Conservation (phyloP, 23 tunicate species). For the Styela clava region DNA sequence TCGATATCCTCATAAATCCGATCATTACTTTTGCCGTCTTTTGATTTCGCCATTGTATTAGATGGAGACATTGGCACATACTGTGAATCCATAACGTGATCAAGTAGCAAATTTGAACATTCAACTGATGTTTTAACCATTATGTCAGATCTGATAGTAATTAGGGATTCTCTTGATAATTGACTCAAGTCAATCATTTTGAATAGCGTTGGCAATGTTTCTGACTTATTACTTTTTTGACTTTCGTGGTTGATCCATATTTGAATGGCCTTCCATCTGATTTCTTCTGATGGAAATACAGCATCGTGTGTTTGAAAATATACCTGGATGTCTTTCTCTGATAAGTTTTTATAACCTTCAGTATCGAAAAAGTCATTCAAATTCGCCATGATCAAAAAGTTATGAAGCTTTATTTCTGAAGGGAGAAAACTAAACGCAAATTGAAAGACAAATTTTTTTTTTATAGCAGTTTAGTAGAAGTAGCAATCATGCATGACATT, state of each 20-base stretch:
- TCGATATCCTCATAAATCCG: neutral
- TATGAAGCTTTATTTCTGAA: too few species aligned
- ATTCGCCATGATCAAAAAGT: neutral
- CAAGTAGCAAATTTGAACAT: neutral
- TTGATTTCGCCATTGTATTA: neutral
- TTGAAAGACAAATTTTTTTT: too few species aligned
- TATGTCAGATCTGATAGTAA: neutral
- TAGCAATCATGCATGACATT: too few species aligned
- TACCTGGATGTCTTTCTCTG: neutral
- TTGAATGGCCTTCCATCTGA: neutral
- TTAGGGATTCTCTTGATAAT: neutral
- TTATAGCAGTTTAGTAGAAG: too few species aligned
- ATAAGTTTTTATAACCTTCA: neutral
- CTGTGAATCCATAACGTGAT: neutral
- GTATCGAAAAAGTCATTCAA: neutral
- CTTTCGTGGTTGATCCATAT: neutral
- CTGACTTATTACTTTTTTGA: neutral
- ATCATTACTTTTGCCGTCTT: neutral
- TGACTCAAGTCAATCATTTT: neutral
- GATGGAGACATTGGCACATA: neutral
- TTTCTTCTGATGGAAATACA: neutral
- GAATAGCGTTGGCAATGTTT: neutral
- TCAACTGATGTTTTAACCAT: neutral
- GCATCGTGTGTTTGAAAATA: neutral
- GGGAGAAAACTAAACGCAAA: too few species aligned